Percentiles rank a stretch among this genome's conserved stretches.
Conservation (phyloP, 2,888 invertebrate genomes). For the Napeogenes inachia region DNA sequence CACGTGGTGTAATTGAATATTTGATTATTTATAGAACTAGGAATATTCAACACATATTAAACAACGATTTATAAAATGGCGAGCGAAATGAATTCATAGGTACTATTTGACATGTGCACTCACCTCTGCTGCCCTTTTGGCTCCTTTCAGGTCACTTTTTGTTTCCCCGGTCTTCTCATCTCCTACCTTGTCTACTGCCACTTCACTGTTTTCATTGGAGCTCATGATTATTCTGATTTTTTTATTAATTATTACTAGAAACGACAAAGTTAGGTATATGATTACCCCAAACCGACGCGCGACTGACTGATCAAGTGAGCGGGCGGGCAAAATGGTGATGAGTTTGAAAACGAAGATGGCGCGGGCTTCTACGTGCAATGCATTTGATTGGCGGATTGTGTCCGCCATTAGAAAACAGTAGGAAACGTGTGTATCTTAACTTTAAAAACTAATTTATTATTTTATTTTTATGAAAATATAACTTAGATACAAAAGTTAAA, state of each 20-base stretch:
- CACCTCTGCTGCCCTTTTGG: slow-evolving; percentile 92
- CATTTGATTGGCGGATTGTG: slow-evolving; percentile 57
- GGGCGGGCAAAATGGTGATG: slow-evolving; percentile 77
- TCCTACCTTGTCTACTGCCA: slow-evolving; percentile 90
- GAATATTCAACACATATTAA: slow-evolving; percentile 41
- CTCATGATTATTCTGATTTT: slow-evolving; percentile 73
- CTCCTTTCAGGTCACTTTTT: slow-evolving; percentile 90
- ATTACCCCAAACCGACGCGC: slow-evolving; percentile 81
- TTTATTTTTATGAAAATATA: slow-evolving; percentile 7
- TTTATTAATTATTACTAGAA: slow-evolving; percentile 61
- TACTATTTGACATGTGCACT: slow-evolving; percentile 77
- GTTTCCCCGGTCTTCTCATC: slow-evolving; percentile 84
- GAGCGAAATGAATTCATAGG: slow-evolving; percentile 66
- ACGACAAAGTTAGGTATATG: slow-evolving; percentile 63
- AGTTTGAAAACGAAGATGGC: slow-evolving; percentile 91
- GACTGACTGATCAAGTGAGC: slow-evolving; percentile 81
- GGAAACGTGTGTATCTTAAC: slow-evolving; percentile 51
- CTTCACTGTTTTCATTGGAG: slow-evolving; percentile 86
- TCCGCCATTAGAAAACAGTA: slow-evolving; percentile 61
- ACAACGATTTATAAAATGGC: slow-evolving; percentile 74
- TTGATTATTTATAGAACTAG: slow-evolving; percentile 32
- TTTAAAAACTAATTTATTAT: slow-evolving; percentile 10
- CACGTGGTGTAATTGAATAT: slow-evolving; percentile 48
- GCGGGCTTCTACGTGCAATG: slow-evolving; percentile 75
- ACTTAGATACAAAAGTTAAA: background rate